Percentiles rank a stretch among this genome's conserved stretches.
Evolutionary conservation across 2,888 invertebrate species (phyloP).

Genomic region (Myopa tessellatipennis): DNA sequence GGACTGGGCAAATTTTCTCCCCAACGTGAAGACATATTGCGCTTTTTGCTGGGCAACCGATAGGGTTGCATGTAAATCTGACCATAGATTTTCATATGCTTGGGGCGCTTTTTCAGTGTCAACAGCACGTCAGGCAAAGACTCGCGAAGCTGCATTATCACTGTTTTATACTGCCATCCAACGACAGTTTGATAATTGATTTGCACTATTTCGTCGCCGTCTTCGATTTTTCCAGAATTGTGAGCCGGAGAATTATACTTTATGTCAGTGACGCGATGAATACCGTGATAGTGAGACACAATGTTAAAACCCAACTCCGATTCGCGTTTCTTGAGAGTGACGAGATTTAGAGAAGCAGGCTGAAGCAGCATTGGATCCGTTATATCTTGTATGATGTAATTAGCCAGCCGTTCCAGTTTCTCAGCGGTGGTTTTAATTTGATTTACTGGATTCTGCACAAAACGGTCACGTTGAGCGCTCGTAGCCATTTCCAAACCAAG

Average conservation of each 20-base stretch:
- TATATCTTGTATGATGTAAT: constrained; percentile 87
- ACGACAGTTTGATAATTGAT: constrained; percentile 81
- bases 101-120: constrained; percentile 84
- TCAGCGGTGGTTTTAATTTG: constrained; percentile 77
- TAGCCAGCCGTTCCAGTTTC: constrained; percentile 81
- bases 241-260: constrained; percentile 94
- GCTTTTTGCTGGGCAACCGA: constrained; percentile 78
- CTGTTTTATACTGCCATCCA: constrained; percentile 85
- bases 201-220: constrained; percentile 96
- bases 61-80: constrained; percentile 77
- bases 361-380: constrained; percentile 91
- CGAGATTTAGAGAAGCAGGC: constrained; percentile 89
- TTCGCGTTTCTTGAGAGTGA: constrained; percentile 86
- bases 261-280: constrained; percentile 86
- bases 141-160: constrained; percentile 79
- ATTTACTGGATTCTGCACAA: constrained; percentile 86
- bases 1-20: constrained; percentile 78
- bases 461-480: constrained; percentile 89
- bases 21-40: constrained; percentile 75
- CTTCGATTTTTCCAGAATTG: constrained; percentile 90
- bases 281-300: constrained; percentile 84
- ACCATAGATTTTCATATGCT: constrained; percentile 83
- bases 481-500: constrained; percentile 89
- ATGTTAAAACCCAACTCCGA: constrained; percentile 92
- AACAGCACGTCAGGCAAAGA: constrained; percentile 84